Evolutionary conservation across 2,113 vertebrate species (phyloP).

Genomic region (Sardina pilchardus): DNA sequence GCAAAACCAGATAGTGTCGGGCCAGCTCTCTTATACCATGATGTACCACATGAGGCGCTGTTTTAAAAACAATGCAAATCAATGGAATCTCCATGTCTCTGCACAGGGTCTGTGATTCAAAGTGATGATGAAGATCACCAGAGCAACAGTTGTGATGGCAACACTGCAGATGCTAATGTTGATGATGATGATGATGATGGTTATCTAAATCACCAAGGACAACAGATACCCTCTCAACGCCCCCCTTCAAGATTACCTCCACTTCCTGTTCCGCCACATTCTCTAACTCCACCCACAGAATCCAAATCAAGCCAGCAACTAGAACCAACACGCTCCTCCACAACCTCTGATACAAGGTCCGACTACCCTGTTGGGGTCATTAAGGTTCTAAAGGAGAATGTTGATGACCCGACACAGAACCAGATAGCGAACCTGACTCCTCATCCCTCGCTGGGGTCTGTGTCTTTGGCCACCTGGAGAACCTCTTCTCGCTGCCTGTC

Average conservation of each 20-base stretch:
- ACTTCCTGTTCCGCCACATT: background rate
- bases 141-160: slow-evolving; percentile 12
- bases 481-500: background rate
- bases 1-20: no score
- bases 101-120: background rate
- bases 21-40: no score
- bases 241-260: background rate
- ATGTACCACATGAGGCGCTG: no score
- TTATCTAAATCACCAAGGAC: slow-evolving; percentile 15
- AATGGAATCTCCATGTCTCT: background rate
- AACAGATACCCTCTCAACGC: background rate
- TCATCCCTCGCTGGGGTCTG: slow-evolving; percentile 24
- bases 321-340: background rate
- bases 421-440: slow-evolving; percentile 37
- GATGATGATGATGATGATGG: background rate
- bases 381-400: background rate
- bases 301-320: background rate
- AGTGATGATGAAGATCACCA: background rate
- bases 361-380: background rate
- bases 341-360: background rate
- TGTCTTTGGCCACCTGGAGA: slow-evolving; percentile 17
- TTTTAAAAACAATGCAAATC: no score
- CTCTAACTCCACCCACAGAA: background rate
- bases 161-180: background rate
- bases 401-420: background rate